phyloP scores from a whole-genome alignment of 2,797 vertebrate species.

The Microctenopoma steveboyesi region DNA sequence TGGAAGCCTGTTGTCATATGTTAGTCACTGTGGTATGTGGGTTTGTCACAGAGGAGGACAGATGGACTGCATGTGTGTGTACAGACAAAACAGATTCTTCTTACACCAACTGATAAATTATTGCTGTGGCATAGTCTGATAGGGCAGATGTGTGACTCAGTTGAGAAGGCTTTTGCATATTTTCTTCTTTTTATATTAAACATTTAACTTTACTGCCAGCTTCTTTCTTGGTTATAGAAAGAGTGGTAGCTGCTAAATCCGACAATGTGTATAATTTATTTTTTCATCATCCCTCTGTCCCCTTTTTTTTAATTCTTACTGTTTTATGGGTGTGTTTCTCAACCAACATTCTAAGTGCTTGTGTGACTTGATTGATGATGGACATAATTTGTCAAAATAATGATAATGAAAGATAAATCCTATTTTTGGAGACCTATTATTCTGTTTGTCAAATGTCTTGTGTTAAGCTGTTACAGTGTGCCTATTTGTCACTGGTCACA shows the following conservation, averaged over 20 bases:
- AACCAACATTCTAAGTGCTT: too few relatives aligned
- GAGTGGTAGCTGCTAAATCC: too few relatives aligned
- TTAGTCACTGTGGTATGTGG: slow-evolving; percentile 68
- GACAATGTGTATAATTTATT: too few relatives aligned
- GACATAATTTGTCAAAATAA: too few relatives aligned
- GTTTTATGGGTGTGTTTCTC: too few relatives aligned
- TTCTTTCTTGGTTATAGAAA: too few relatives aligned
- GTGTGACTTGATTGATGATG: too few relatives aligned
- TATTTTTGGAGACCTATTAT: slow-evolving; percentile 37
- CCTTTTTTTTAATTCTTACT: too few relatives aligned
- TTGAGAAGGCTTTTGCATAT: neutral
- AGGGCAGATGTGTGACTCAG: slow-evolving; percentile 11
- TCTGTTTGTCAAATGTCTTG: slow-evolving; percentile 23
- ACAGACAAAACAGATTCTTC: slow-evolving; percentile 9
- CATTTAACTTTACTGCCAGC: neutral
- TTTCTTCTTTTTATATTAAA: neutral
- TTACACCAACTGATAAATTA: slow-evolving; percentile 10
- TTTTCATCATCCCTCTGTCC: too few relatives aligned
- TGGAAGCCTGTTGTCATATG: slow-evolving; percentile 65
- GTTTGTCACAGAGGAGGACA: slow-evolving; percentile 59
- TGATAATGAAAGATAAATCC: too few relatives aligned
- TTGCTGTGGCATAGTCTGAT: slow-evolving; percentile 7
- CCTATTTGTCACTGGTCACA: slow-evolving; percentile 54
- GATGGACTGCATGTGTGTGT: slow-evolving; percentile 30
- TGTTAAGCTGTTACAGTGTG: slow-evolving; percentile 10